phyloP scores from a whole-genome alignment of 2,888 invertebrate species.

The Drosophila hamatofila region DNA sequence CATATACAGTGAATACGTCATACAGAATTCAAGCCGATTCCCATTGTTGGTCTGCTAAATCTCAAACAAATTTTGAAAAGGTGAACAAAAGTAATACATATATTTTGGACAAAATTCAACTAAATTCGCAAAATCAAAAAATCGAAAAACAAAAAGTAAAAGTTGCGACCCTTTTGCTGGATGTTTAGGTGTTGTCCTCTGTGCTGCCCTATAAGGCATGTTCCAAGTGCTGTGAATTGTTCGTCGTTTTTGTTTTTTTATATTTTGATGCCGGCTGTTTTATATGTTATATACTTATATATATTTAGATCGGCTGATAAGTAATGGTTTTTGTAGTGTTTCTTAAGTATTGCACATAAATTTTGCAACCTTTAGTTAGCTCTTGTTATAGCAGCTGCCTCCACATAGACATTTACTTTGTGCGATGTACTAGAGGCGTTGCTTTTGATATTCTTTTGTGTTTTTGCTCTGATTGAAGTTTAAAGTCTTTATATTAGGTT shows the following conservation, averaged over 20 bases:
- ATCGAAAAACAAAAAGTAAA: constrained; percentile 49
- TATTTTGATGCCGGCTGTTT: constrained; percentile 8
- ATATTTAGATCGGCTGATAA: not conserved
- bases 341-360: not conserved
- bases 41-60: constrained; percentile 24
- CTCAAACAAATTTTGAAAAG: constrained; percentile 45
- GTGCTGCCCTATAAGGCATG: constrained; percentile 47
- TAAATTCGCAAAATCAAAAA: constrained; percentile 10
- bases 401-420: constrained; percentile 1
- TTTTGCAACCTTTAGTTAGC: constrained; percentile 26
- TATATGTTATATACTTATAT: not conserved
- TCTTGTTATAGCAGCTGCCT: constrained; percentile 25
- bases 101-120: not conserved
- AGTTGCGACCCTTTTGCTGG: constrained; percentile 55
- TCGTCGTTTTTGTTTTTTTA: not conserved
- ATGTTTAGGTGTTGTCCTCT: constrained; percentile 54
- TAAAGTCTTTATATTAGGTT: too few species aligned
- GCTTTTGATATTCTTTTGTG: too few species aligned
- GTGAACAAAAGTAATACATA: constrained; percentile 54
- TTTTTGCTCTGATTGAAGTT: not conserved
- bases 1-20: constrained; percentile 57
- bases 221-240: constrained; percentile 36
- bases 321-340: constrained; percentile 14
- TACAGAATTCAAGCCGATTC: constrained; percentile 18
- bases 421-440: not conserved